Conservation (phyloP, 2,888 invertebrate species). For the Drosophila meridiana region DNA sequence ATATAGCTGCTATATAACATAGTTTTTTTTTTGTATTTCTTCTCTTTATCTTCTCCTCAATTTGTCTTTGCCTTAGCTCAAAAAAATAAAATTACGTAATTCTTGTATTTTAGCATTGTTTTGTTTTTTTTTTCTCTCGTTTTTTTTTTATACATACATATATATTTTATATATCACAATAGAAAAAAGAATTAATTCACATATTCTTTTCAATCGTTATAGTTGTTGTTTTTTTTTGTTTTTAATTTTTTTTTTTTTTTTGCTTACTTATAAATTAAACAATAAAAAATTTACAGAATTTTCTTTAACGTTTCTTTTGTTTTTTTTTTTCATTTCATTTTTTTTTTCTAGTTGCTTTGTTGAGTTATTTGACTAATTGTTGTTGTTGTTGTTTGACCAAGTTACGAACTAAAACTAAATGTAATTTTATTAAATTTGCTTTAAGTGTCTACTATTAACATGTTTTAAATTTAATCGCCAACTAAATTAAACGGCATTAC, state of each 20-base stretch:
- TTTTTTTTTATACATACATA: conserved; percentile 59
- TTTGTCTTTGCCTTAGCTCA: conserved; percentile 58
- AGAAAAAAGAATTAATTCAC: conserved; percentile 83
- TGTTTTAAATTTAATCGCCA: conserved; percentile 71
- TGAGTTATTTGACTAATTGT: conserved; percentile 75
- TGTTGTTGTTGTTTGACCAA: conserved; percentile 66
- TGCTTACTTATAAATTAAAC: conserved; percentile 79
- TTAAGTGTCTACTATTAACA: conserved; percentile 75
- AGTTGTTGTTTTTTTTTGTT: conserved; percentile 40
- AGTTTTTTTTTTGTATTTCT: conserved; percentile 28
- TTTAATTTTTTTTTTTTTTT: conserved; percentile 28
- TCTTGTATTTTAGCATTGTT: conserved; percentile 54
- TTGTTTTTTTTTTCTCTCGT: neutral
- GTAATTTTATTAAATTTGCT: conserved; percentile 59
- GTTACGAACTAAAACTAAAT: conserved; percentile 59
- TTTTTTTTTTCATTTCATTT: conserved; percentile 12
- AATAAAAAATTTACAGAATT: conserved; percentile 78
- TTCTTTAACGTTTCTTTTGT: conserved; percentile 60
- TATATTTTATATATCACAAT: conserved; percentile 82
- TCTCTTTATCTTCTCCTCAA: neutral
- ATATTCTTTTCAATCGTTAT: conserved; percentile 76
- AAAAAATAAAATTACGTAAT: conserved; percentile 77
- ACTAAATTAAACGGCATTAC: conserved; percentile 80
- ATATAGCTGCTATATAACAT: conserved; percentile 61
- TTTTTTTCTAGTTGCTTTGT: conserved; percentile 48